Percentiles rank a stretch among this genome's conserved stretches.
Evolutionary conservation across 1,140 invertebrate genomes (phyloP).

Genomic region (Dolichoris vasculosae): DNA sequence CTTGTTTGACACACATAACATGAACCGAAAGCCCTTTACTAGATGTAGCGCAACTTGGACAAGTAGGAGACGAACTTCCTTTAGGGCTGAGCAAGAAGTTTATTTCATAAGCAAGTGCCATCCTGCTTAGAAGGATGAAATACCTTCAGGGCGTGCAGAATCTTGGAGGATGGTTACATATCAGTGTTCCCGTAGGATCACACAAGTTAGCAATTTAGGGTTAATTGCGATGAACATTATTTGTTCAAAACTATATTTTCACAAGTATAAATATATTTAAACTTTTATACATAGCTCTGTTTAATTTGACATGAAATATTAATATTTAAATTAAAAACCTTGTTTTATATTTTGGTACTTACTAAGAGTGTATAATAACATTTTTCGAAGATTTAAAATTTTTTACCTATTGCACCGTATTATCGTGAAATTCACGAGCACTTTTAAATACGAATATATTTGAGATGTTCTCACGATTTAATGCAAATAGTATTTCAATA

Average conservation of each 20-base stretch:
- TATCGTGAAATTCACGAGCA: too few relatives aligned
- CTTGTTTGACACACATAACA: conserved; percentile 9
- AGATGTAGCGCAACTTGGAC: neutral
- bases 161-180: neutral
- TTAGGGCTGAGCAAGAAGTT: neutral
- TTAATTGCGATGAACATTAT: conserved; percentile 3
- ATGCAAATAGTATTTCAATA: too few relatives aligned
- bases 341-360: too few relatives aligned
- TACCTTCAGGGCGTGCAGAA: neutral
- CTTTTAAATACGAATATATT: too few relatives aligned
- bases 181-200: neutral
- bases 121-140: conserved; percentile 1
- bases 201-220: neutral
- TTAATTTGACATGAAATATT: too few relatives aligned
- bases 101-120: conserved; percentile 23
- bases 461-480: too few relatives aligned
- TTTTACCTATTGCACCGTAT: too few relatives aligned
- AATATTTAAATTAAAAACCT: too few relatives aligned
- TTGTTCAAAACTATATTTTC: neutral
- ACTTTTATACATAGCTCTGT: too few relatives aligned
- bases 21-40: neutral
- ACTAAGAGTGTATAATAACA: too few relatives aligned
- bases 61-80: neutral
- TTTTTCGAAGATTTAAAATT: too few relatives aligned
- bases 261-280: neutral